Evolutionary conservation across 2,888 invertebrate genomes (phyloP).

Genomic region (Stramonita haemastoma): DNA sequence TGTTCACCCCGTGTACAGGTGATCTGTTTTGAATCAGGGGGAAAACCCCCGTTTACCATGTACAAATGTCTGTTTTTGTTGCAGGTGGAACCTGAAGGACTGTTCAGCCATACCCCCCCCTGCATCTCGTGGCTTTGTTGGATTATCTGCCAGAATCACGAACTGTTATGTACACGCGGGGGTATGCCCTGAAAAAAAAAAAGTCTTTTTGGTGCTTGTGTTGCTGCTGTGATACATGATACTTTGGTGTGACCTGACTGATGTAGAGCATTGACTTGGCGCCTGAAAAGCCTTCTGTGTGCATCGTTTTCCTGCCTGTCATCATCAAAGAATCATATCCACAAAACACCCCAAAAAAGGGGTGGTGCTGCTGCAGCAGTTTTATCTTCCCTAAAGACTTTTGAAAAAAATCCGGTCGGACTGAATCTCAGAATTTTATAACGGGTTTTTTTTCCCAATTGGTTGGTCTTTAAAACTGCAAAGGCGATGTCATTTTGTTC

Average conservation of each 20-base stretch:
- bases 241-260: background rate
- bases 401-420: too few relatives aligned
- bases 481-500: too few relatives aligned
- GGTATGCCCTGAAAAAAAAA: slow-evolving; percentile 46
- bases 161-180: slow-evolving; percentile 45
- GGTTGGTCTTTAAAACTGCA: too few relatives aligned
- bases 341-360: too few relatives aligned
- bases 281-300: too few relatives aligned
- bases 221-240: background rate
- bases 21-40: slow-evolving; percentile 30
- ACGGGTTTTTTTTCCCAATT: too few relatives aligned
- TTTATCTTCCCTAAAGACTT: too few relatives aligned
- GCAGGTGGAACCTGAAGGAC: slow-evolving; percentile 42
- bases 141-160: slow-evolving; percentile 50
- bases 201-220: background rate
- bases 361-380: too few relatives aligned
- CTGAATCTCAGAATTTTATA: too few relatives aligned
- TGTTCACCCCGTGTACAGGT: slow-evolving; percentile 35
- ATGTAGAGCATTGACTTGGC: too few relatives aligned
- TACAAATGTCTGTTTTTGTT: background rate
- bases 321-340: too few relatives aligned
- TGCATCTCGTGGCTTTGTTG: slow-evolving; percentile 42
- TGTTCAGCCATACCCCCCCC: slow-evolving; percentile 45
- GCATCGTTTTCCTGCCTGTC: too few relatives aligned
- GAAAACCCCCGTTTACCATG: slow-evolving; percentile 38